Conservation (phyloP, 2,797 vertebrate species). For the Psittacula echo region DNA sequence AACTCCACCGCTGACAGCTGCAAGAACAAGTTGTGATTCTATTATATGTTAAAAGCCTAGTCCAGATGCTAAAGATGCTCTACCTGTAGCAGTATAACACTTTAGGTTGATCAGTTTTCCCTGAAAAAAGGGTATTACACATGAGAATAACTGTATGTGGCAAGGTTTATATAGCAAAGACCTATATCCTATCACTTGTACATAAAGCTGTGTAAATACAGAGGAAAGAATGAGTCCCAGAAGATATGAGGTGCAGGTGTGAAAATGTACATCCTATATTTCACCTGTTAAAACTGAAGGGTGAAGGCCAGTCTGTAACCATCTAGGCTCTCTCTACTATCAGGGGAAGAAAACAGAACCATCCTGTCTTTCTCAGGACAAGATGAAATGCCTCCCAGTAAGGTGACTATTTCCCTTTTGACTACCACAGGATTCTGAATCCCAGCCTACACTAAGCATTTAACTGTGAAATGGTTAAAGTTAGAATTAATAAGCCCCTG, state of each 20-base stretch:
- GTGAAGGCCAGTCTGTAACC: background rate
- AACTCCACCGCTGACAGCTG: background rate
- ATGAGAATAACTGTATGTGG: accelerated
- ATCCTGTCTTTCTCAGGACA: background rate
- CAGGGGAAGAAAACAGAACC: background rate
- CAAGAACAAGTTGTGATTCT: background rate
- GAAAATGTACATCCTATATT: background rate
- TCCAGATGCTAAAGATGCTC: background rate
- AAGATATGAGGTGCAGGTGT: background rate
- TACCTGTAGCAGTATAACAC: background rate
- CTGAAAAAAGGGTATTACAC: background rate
- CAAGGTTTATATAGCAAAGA: background rate
- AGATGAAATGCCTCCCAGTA: background rate
- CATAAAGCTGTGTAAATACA: background rate
- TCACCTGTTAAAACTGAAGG: background rate
- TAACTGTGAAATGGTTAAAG: background rate
- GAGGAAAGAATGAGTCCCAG: accelerated
- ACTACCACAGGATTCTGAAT: background rate
- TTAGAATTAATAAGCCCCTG: background rate
- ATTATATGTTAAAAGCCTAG: background rate
- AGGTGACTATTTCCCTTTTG: background rate
- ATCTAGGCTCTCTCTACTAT: background rate
- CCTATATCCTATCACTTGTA: background rate
- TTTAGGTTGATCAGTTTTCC: background rate
- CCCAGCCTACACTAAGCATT: background rate